phyloP scores from a whole-genome alignment of 2,888 invertebrate species.

The Alcis repandata region DNA sequence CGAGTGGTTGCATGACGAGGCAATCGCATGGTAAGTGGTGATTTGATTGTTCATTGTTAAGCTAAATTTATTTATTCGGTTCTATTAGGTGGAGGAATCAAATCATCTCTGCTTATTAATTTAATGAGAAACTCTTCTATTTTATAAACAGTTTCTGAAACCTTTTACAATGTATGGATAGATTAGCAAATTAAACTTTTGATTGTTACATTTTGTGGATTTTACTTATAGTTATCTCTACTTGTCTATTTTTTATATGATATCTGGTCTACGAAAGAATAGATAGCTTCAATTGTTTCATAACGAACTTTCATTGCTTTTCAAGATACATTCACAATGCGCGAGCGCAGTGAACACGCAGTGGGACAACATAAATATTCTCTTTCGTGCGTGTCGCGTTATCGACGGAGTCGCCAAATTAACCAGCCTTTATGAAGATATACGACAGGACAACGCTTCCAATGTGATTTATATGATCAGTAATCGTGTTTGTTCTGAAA shows the following conservation, averaged over 20 bases:
- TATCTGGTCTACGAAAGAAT: too few species aligned
- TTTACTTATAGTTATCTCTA: too few species aligned
- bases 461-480: slow-evolving; percentile 58
- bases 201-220: neutral
- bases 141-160: slow-evolving; percentile 19
- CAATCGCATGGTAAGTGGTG: slow-evolving; percentile 49
- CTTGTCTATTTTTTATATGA: neutral
- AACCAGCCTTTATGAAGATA: slow-evolving; percentile 76
- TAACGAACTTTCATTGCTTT: slow-evolving; percentile 8
- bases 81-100: slow-evolving; percentile 30
- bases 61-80: slow-evolving; percentile 43
- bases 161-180: slow-evolving; percentile 1
- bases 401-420: slow-evolving; percentile 75
- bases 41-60: slow-evolving; percentile 55
- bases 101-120: slow-evolving; percentile 19
- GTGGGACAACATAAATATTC: slow-evolving; percentile 59
- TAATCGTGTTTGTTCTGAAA: slow-evolving; percentile 39
- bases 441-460: slow-evolving; percentile 62
- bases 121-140: slow-evolving; percentile 32
- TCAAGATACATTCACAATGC: slow-evolving; percentile 67
- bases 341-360: slow-evolving; percentile 68
- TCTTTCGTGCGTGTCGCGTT: slow-evolving; percentile 72
- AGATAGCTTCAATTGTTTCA: neutral
- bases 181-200: neutral
- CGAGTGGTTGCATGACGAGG: slow-evolving; percentile 49